Evolutionary conservation across 2,888 invertebrate species (phyloP).

Genomic region (Parelbella ahira): DNA sequence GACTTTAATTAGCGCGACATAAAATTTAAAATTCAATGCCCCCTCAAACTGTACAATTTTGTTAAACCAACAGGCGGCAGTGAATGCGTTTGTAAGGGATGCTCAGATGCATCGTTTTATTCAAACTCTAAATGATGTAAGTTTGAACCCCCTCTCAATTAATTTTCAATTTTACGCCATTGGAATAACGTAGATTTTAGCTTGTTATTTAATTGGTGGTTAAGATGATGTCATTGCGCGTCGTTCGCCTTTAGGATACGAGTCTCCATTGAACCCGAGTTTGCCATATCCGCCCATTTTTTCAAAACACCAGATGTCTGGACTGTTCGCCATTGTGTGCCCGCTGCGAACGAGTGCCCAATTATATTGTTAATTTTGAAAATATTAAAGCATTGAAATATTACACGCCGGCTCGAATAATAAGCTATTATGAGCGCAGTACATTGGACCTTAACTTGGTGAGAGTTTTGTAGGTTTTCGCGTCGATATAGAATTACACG

Average conservation of each 20-base stretch:
- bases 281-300: constrained; percentile 77
- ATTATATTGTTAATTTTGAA: constrained; percentile 80
- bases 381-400: constrained; percentile 68
- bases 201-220: constrained; percentile 23
- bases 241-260: constrained; percentile 61
- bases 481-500: constrained; percentile 15
- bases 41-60: constrained; percentile 35
- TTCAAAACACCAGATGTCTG: constrained; percentile 71
- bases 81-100: constrained; percentile 74
- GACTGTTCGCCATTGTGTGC: constrained; percentile 52
- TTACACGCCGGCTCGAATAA: constrained; percentile 69
- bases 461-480: constrained; percentile 28
- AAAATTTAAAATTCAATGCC: constrained; percentile 32
- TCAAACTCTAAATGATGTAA: constrained; percentile 34
- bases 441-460: constrained; percentile 32
- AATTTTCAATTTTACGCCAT: constrained; percentile 34
- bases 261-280: constrained; percentile 68
- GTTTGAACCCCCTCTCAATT: constrained; percentile 22
- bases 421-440: constrained; percentile 61
- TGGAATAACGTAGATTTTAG: constrained; percentile 32
- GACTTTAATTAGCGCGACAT: constrained; percentile 31
- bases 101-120: constrained; percentile 65
- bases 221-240: constrained; percentile 17
- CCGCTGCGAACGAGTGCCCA: constrained; percentile 66
- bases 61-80: constrained; percentile 35